phyloP scores from a whole-genome alignment of 1,140 invertebrate species.

The Samia ricini region DNA sequence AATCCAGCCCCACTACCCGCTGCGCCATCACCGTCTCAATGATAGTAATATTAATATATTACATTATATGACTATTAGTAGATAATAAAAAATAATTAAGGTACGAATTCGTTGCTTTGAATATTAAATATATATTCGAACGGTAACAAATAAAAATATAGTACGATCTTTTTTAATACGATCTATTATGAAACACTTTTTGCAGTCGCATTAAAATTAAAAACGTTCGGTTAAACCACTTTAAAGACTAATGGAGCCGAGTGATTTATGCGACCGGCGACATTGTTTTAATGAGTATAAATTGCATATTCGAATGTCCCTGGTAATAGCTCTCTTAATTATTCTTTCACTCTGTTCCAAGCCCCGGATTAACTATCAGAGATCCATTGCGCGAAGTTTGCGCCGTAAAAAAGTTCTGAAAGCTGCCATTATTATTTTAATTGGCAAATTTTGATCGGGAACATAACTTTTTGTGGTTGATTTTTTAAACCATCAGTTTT shows the following conservation, averaged over 20 bases:
- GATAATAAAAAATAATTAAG: too few relatives aligned
- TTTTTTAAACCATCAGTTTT: background rate
- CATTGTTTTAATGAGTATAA: slow-evolving; percentile 67
- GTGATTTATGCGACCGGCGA: slow-evolving; percentile 59
- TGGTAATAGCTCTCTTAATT: slow-evolving; percentile 51
- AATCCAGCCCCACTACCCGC: too few relatives aligned
- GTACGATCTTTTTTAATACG: background rate
- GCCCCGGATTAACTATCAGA: slow-evolving; percentile 1
- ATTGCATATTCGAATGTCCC: slow-evolving; percentile 58
- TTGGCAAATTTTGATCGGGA: background rate
- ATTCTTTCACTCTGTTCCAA: slow-evolving; percentile 30
- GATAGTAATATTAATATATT: too few relatives aligned
- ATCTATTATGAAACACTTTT: background rate
- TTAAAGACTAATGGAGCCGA: slow-evolving; percentile 54
- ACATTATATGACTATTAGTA: too few relatives aligned
- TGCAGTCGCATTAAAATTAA: slow-evolving; percentile 19
- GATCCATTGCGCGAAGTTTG: slow-evolving; percentile 1
- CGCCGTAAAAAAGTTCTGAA: background rate
- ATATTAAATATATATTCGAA: too few relatives aligned
- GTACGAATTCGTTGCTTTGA: too few relatives aligned
- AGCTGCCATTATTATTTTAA: slow-evolving; percentile 2
- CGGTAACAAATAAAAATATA: background rate
- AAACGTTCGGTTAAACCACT: slow-evolving; percentile 30
- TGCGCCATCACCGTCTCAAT: too few relatives aligned
- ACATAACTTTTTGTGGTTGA: background rate